Base-by-base conservation (phyloP, 2,113 vertebrate species). In the Rhinopithecus roxellana region DNA sequence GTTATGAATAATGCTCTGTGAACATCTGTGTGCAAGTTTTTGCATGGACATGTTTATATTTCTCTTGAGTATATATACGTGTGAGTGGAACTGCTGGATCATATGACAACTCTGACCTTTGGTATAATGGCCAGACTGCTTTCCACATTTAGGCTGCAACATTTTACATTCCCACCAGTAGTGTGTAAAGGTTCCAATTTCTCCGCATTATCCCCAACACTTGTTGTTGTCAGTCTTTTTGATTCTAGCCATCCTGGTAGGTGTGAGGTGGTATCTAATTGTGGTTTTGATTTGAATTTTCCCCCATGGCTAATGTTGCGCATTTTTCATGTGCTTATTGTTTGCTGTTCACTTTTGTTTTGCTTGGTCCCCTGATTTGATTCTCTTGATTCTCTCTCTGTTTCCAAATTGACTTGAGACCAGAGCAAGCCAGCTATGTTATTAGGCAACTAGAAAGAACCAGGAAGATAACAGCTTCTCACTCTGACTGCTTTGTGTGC, bases 281-380 rank as follows among this genome's bases (percentile, higher is more conserved):
- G 90, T 95, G 57, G 70, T 79, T 96, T 92, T 90, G 80, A 64
- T 92, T 96, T 93, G 80, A 64, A 90, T 94, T 95, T 64, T 85
- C 38, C 38, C 40, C 20, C 67, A 61, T 85, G 74, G 35, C 69
- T 85, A 52, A 40, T 97, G 87, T 52, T 57, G 70, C 87, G 22
- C n/a, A 55, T 64, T 86, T 95, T 87, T 90, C 48, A 25, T 38
- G 22, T 80, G 57, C 78, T 89, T 91, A 38, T 85, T 93, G 77
- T 93, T 84, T 90, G 22, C 45, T 77, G 85, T 79, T 94, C 48
- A 23, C 6, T 94, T 90, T 90, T 96, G 20, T 67, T 97, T 90
- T 94, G 64, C 23, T 95, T 25, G 2, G 40, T 43, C 61, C 40
- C 52, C 64, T 80, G 30, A 80, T 94, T 92, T 55, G 55, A 79